Evolutionary conservation across 2,113 vertebrate genomes (phyloP), one percentile per base, ranked within the genome.

Genomic region (Gopherus evgoodei): DNA sequence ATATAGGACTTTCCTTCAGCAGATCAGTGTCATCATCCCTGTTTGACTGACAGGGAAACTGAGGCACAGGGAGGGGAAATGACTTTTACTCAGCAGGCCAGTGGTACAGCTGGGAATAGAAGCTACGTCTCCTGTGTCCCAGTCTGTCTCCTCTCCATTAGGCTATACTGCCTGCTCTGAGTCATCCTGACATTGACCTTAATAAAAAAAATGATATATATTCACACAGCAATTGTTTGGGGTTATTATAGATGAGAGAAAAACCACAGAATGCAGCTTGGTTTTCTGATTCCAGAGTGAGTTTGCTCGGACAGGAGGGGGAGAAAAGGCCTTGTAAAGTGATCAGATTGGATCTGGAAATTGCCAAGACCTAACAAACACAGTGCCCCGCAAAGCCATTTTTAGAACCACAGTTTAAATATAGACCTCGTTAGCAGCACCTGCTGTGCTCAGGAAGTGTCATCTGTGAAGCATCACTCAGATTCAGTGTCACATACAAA

Each of bases 321-420:
- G 38, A 6, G 44, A 35, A 86, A 93, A 86, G 52, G 72, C 76
- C 83, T 87, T 65, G 16, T 19, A 5, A 91, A 93, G 92, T 57
- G 89, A 52, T 86, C 12, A 62, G n/a, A 65, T 83, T 16, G 90
- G 83, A 78, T 94, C 81, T 95, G 89, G 89, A 94, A 97, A 81
- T 59, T 62, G 38, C 22, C 72, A 90, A 92, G 79, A 92, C 81
- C 89, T 90, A 81, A 38, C 91, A 95, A 94, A 31, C 29, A 62
- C 52, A 88, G 49, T 82, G 38, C 8, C 57, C 78, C 83, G 21
- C 22, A 72, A 82, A 89, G 7, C 50, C 81, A 54, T 87, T 96
- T 96, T 97, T 96, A 95, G 91, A 75, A 81, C 81, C 81, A 53
- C 92, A 65, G 83, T 95, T 75, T 91, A 97, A 94, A 97, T 95